Base-by-base conservation (phyloP, 2,113 vertebrate genomes). In the Rhinopomastus cyanomelas region DNA sequence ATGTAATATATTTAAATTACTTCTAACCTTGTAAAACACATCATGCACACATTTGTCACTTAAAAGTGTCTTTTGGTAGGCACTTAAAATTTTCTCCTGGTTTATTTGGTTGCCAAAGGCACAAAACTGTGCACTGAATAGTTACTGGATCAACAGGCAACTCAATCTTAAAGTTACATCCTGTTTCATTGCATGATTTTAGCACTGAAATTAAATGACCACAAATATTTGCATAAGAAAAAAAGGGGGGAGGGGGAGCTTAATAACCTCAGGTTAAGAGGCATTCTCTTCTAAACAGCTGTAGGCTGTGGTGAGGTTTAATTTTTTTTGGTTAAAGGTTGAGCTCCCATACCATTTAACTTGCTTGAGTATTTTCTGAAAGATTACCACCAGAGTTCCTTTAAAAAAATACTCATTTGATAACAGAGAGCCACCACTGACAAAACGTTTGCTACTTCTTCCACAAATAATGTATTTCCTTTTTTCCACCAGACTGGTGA, bases 1-100 rank as follows among this genome's bases (percentile, higher is more conserved):
- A 75, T 65, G 65, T 91, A 92, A 91, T 81, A 75, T 72, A 95
- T 59, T 94, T 75, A 46, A 61, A 90, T 84, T 61, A 91, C 37
- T 88, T 74, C 71, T 72, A 93, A 86, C 80, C 53, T 81, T 78
- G 26, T 75, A 55, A 90, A 3, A 93, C 60, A 92, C 69, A 88
- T 68, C 34, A 83, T 22, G 73, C 64, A 87, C 21, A 92, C 34
- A 76, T 84, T 86, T 86, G 32, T 79, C 42, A 75, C 17, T 82
- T 59, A 7, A 81, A 56, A 30, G 42, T 42, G n/a, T 55, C 68
- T 73, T 89, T 52, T 66, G 17, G 17, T 19, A 81, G 39, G 36
- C 79, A 80, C 51, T 76, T 12, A 42, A 8, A 37, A 0, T 8
- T 68, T 65, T 69, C 57, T 19, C 30, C 42, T 52, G 18, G 51